A percentile compares a stretch with the other conserved stretches of the same genome.
Conservation (phyloP, 2,888 invertebrate species). For the Lepidocyrtoides sp. region DNA sequence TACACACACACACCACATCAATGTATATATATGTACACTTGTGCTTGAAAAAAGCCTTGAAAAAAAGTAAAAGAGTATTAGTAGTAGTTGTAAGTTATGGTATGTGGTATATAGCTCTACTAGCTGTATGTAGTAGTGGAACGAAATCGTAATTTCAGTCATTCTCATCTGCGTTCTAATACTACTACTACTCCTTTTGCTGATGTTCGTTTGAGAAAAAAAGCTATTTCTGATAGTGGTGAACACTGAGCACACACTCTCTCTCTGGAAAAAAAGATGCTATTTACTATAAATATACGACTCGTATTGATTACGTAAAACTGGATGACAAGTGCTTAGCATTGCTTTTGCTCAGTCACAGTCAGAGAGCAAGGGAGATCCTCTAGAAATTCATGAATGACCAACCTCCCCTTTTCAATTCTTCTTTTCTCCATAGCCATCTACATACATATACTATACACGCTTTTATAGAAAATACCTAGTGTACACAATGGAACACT, state of each 20-base stretch:
- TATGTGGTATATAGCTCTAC: slow-evolving; percentile 70
- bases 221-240: slow-evolving; percentile 16
- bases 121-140: slow-evolving; percentile 37
- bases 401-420: slow-evolving; percentile 72
- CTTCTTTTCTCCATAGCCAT: background rate
- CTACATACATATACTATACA: background rate
- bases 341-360: slow-evolving; percentile 28
- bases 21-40: background rate
- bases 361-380: background rate
- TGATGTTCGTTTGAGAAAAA: slow-evolving; percentile 12
- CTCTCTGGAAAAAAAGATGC: slow-evolving; percentile 24
- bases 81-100: slow-evolving; percentile 40
- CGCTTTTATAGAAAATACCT: background rate
- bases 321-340: slow-evolving; percentile 73
- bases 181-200: background rate
- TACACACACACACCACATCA: background rate
- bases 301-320: slow-evolving; percentile 69
- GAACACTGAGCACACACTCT: slow-evolving; percentile 19
- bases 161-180: slow-evolving; percentile 33
- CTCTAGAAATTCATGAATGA: slow-evolving; percentile 75
- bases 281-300: slow-evolving; percentile 61
- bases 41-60: background rate
- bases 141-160: slow-evolving; percentile 74
- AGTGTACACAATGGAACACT: background rate
- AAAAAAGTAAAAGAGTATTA: background rate